phyloP scores from a whole-genome alignment of 2,797 vertebrate genomes.

The Pangasius macronema region DNA sequence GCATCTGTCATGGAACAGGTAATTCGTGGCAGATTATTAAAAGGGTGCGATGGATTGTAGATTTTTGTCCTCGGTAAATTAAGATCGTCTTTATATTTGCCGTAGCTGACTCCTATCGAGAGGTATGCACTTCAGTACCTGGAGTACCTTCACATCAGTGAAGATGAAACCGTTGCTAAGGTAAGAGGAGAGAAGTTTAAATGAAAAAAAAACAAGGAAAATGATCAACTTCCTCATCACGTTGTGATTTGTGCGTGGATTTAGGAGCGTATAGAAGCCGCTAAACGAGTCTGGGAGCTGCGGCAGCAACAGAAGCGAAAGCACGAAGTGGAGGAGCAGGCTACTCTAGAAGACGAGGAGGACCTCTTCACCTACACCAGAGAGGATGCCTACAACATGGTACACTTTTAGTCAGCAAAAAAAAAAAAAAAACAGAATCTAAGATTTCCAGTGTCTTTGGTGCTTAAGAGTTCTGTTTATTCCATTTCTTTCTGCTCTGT shows the following conservation, averaged over 20 bases:
- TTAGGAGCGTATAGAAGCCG: constrained; percentile 77
- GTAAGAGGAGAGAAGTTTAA: constrained; percentile 64
- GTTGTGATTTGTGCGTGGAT: not conserved
- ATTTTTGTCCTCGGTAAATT: not conserved
- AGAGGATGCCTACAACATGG: constrained; percentile 94
- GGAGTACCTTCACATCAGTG: constrained; percentile 82
- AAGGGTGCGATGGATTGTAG: not conserved
- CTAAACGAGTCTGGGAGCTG: constrained; percentile 85
- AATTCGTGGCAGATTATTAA: constrained; percentile 6
- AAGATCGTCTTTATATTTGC: not conserved
- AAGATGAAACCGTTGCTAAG: constrained; percentile 78
- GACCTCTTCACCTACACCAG: constrained; percentile 91
- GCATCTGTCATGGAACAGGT: constrained; percentile 90
- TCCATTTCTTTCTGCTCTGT: constrained; percentile 32
- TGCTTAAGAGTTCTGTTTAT: not conserved
- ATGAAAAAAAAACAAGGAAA: not conserved
- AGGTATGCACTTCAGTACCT: constrained; percentile 91
- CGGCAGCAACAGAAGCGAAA: constrained; percentile 82
- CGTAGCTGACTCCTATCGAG: constrained; percentile 91
- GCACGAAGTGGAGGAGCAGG: constrained; percentile 76
- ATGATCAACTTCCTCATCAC: not conserved
- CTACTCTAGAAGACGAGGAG: constrained; percentile 81
- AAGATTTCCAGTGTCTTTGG: not conserved
- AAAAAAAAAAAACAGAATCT: no score
- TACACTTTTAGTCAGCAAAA: constrained; percentile 52